Conservation (phyloP, 2,113 vertebrate species). For the Nettapus auritus region DNA sequence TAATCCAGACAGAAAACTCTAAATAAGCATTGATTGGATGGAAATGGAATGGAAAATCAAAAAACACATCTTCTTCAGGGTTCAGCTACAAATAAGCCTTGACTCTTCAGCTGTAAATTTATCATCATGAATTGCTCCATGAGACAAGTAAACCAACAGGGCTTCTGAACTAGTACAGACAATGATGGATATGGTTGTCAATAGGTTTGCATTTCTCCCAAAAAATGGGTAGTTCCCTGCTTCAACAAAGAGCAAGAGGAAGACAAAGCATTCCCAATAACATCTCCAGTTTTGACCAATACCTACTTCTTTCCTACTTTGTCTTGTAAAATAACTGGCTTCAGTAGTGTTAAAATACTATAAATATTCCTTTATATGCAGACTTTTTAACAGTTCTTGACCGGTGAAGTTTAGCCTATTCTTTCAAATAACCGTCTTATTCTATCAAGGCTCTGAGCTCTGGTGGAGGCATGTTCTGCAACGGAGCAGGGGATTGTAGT, state of each 20-base stretch:
- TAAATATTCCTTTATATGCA: background rate
- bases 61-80: background rate
- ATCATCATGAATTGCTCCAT: background rate
- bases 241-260: background rate
- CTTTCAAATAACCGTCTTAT: background rate
- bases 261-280: background rate
- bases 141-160: conserved; percentile 15
- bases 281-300: background rate
- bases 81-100: conserved; percentile 25
- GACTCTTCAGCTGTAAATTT: background rate
- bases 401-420: background rate
- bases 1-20: background rate
- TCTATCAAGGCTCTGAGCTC: background rate
- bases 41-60: background rate
- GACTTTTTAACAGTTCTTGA: background rate
- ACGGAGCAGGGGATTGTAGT: too few relatives aligned
- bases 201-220: background rate
- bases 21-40: conserved; percentile 4
- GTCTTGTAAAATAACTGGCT: background rate
- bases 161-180: background rate
- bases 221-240: background rate
- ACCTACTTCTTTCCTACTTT: background rate
- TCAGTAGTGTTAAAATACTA: background rate
- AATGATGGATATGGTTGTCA: background rate
- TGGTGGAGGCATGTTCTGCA: too few relatives aligned